Evolutionary conservation across 37 sponge, comb jelly and placozoan genomes (phyloP), one percentile per base, ranked within the genome.

Genomic region (Diacarnus erythraeanus): DNA sequence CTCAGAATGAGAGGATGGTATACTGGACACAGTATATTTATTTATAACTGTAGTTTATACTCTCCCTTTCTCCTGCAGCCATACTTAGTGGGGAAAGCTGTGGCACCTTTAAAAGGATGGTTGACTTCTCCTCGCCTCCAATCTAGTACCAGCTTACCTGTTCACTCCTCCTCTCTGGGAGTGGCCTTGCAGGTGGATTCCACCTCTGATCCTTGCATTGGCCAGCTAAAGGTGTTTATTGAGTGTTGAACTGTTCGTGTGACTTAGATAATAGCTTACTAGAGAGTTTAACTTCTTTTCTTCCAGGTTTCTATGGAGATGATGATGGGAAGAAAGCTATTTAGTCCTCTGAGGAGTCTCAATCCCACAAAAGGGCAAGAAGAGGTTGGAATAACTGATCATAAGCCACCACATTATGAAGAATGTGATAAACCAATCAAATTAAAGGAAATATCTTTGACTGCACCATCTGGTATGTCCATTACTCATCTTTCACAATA

Each of bases 1-100:
- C 76, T 35, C 72, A 85, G 9, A 43, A 65, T 12, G 70, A 87
- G n/a, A 74, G 92, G 76, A 72, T 64, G 72, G 85, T 87, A 17
- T 26, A 29, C 6, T 37, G 27, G 8, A 27, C n/a, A 64, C 65
- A 64, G 27, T 27, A 64, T 42, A 40, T 42, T 36, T 15, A n/a
- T 68, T 37, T 42, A 61, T 44, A 69, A 47, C 18, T 43, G 34
- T 69, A 10, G 43, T 8, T 44, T 34, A 33, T 42, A 21, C 3
- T 79, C 69, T 54, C 22, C 54, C 2, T 68, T 61, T 35, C 31
- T 66, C 8, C 38, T 68, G 57, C 77, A 84, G 84, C 84, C 84
- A 25, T 69, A 57, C 57, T 60, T 84, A 22, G 41, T 84, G 37
- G 84, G 84, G 4, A 76, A 84, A 60, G 84, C 84, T 2, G 69